Evolutionary conservation across 2,797 vertebrate genomes (phyloP).

Genomic region (Urosaurus nigricauda): DNA sequence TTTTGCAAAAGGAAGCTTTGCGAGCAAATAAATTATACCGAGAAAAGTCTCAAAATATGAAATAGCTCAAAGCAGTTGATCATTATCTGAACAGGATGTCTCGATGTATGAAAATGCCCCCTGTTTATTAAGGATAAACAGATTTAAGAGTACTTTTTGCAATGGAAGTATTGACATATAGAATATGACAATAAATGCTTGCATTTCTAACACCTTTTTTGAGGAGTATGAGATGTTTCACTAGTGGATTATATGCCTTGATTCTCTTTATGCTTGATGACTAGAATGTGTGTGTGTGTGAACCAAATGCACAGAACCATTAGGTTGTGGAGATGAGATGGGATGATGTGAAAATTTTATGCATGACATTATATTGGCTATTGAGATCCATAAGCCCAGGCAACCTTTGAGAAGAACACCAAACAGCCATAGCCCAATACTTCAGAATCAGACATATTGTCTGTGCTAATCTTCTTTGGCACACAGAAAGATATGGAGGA

Average conservation of each 20-base stretch:
- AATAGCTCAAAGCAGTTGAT: too few relatives aligned
- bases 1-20: too few relatives aligned
- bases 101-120: too few relatives aligned
- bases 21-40: too few relatives aligned
- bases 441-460: slow-evolving; percentile 5
- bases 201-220: background rate
- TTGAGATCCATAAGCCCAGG: background rate
- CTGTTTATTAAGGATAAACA: too few relatives aligned
- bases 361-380: background rate
- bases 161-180: too few relatives aligned
- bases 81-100: too few relatives aligned
- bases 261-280: background rate
- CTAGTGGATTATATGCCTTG: background rate
- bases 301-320: background rate
- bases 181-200: background rate
- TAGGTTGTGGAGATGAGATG: background rate
- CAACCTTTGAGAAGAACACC: background rate
- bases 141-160: too few relatives aligned
- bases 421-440: background rate
- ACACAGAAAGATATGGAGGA: background rate
- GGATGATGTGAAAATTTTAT: background rate
- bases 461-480: background rate
- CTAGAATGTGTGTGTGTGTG: background rate
- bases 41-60: too few relatives aligned
- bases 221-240: background rate